phyloP scores from a whole-genome alignment of 64 coral and sea anemone species.

The Stichodactyla helianthus region DNA sequence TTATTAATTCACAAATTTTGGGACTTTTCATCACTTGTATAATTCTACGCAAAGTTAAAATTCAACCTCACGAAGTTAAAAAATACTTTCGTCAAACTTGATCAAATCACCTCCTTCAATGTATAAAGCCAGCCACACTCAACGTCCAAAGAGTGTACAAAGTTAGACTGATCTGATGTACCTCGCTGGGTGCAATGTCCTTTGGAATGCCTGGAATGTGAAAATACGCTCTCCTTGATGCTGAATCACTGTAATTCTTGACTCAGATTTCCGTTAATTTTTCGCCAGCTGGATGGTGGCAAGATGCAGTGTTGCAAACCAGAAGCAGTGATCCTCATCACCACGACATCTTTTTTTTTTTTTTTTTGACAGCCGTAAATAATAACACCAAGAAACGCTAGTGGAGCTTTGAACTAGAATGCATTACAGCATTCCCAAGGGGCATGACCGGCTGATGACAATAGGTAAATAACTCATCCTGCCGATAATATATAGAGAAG shows the following conservation, averaged over 20 bases:
- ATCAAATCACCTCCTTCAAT: background rate
- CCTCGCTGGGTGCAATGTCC: background rate
- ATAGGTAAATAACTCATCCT: constrained; percentile 10
- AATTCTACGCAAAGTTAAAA: background rate
- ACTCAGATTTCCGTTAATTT: background rate
- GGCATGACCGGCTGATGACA: background rate
- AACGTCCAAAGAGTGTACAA: background rate
- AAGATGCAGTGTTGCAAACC: background rate
- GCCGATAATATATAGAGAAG: background rate
- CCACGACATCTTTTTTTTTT: background rate
- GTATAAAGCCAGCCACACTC: background rate
- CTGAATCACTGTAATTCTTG: background rate
- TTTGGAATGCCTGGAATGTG: background rate
- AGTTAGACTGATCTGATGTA: background rate
- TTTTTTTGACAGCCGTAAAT: background rate
- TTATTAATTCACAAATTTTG: background rate
- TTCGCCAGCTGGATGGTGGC: background rate
- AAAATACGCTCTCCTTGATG: background rate
- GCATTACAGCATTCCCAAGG: constrained; percentile 1
- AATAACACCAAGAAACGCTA: background rate
- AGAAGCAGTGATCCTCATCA: background rate
- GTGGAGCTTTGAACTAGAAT: background rate
- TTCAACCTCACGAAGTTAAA: background rate
- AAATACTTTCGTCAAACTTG: background rate
- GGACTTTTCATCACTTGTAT: background rate